Conservation (phyloP, 2,888 invertebrate genomes). For the Charanyca ferruginea region DNA sequence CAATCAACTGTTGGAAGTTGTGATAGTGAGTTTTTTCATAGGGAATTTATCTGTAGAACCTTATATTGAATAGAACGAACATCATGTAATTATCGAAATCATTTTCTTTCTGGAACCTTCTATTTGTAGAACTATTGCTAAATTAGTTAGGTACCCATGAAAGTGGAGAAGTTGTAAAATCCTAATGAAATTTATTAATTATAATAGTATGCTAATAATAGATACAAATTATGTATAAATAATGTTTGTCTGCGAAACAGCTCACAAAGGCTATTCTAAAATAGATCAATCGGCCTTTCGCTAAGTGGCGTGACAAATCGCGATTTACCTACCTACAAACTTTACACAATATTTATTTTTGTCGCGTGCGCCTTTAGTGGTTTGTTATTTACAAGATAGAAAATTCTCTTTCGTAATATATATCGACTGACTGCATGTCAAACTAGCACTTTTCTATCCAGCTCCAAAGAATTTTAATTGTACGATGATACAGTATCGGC, state of each 20-base stretch:
- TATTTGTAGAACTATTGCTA: too few species aligned
- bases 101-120: too few species aligned
- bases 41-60: too few species aligned
- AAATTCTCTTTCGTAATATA: conserved; percentile 48
- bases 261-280: conserved; percentile 49
- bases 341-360: conserved; percentile 51
- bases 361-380: conserved; percentile 54
- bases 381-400: conserved; percentile 48
- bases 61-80: too few species aligned
- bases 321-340: conserved; percentile 45
- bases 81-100: too few species aligned
- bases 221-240: too few species aligned
- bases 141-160: too few species aligned
- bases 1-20: too few species aligned
- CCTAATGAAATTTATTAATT: too few species aligned
- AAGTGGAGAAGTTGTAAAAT: too few species aligned
- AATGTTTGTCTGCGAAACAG: conserved; percentile 14
- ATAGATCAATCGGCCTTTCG: conserved; percentile 51
- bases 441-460: conserved; percentile 1
- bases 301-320: conserved; percentile 52
- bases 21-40: too few species aligned
- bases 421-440: conserved; percentile 19
- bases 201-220: too few species aligned
- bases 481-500: conserved; percentile 12
- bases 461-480: conserved; percentile 43